phyloP scores from a whole-genome alignment of 2,797 vertebrate genomes.

The Rhinophrynus dorsalis region DNA sequence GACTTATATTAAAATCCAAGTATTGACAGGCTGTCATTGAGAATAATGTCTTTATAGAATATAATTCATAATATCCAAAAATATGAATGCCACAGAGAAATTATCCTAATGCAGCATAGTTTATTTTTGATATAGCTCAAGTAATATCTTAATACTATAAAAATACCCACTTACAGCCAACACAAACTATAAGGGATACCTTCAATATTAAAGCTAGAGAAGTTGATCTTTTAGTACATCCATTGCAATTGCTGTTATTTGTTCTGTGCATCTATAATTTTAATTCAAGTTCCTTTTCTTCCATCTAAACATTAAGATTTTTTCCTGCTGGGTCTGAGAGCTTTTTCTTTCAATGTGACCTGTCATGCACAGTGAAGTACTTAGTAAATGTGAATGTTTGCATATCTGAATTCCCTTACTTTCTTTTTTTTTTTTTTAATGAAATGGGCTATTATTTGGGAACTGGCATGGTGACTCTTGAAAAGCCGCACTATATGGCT shows the following conservation, averaged over 20 bases:
- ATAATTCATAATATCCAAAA: too few species aligned
- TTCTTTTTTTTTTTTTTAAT: slow-evolving; percentile 42
- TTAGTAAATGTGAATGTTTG: slow-evolving; percentile 11
- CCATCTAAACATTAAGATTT: slow-evolving; percentile 26
- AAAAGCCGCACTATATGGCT: slow-evolving; percentile 52
- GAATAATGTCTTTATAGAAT: too few species aligned
- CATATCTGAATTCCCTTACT: slow-evolving; percentile 17
- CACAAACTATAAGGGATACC: background rate
- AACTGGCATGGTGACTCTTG: slow-evolving; percentile 46
- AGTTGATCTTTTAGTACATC: slow-evolving; percentile 6
- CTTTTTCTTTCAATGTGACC: slow-evolving; percentile 2
- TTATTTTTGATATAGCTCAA: too few species aligned
- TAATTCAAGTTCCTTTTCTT: background rate
- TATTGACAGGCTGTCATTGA: too few species aligned
- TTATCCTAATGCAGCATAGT: too few species aligned
- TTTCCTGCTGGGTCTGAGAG: slow-evolving; percentile 17
- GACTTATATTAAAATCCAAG: too few species aligned
- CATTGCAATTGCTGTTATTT: slow-evolving; percentile 9
- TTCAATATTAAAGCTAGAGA: background rate
- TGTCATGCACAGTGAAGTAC: slow-evolving; percentile 10
- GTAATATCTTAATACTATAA: too few species aligned
- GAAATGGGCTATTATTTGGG: slow-evolving; percentile 58
- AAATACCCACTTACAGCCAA: background rate
- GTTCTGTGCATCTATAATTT: slow-evolving; percentile 18
- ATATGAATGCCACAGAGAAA: too few species aligned